Evolutionary conservation across 2,113 vertebrate genomes (phyloP), one percentile per base, ranked within the genome.

Genomic region (Tapirus terrestris): DNA sequence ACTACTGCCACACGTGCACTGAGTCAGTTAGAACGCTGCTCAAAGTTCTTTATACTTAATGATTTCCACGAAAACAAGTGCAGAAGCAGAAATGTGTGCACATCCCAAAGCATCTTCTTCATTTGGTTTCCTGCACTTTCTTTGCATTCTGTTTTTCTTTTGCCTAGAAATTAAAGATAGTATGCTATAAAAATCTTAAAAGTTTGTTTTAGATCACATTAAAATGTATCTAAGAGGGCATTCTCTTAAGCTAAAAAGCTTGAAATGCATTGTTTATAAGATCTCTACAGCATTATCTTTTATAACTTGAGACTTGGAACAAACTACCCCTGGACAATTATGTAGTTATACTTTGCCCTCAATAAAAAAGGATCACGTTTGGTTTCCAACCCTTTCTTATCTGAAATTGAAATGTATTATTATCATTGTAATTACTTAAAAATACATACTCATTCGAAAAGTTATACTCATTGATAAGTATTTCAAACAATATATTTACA

Each of bases 121-220:
- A 99, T 98, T 99, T 99, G 97, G 99, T 99, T 98, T 99, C 99
- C 98, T 99, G 99, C 94, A 99, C 99, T 99, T 99, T 99, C 99
- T 99, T 99, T 98, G 99, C 99, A 96, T 99, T 99, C 98, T 99
- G 99, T 98, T 99, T 99, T 99, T 99, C 99, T 98, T 99, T 99
- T 0, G 99, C 99, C 99, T 99, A 96, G 77, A 98, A 98, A 98
- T 96, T 60, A 98, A 98, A 96, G 36, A 98, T 3, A 97, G 1
- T 1, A 82, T 20, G 8, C 89, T 97, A 97, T 51, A 80, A 80
- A 80, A 94, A 75, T 90, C 33, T 89, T 76, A 67, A 89, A 91
- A 82, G 77, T 72, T 36, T 90, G 10, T 53, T 94, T 89, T 65
- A 95, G 33, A 77, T 20, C 18, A 60, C 68, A 45, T 25, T 87